These are phyloP conservation scores for Regulus satrapa DNA, from an alignment of 2,113 vertebrate genomes.

Conservation along the genomic window DNA sequence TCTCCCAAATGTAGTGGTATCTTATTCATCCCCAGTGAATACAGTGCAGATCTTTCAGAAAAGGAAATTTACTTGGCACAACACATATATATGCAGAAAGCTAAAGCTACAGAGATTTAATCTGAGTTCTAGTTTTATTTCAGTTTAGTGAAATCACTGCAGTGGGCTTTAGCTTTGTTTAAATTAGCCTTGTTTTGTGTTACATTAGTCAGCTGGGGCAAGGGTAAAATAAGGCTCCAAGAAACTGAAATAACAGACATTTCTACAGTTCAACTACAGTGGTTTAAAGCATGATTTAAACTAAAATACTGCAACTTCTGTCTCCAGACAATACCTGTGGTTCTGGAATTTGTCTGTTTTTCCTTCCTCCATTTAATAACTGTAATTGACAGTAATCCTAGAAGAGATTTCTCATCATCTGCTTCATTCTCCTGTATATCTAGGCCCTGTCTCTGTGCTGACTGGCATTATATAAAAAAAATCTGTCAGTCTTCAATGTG, in stretches of 20 bases:
- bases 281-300: slow-evolving; percentile 21
- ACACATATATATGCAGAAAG: neutral
- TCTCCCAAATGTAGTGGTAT: neutral
- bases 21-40: neutral
- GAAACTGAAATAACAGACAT: neutral
- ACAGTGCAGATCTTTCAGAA: neutral
- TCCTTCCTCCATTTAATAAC: neutral
- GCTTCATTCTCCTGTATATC: neutral
- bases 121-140: slow-evolving; percentile 20
- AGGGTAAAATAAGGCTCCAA: neutral
- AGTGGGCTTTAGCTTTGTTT: neutral
- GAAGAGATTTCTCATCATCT: slow-evolving; percentile 23
- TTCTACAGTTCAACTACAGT: neutral
- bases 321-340: neutral
- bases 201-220: neutral
- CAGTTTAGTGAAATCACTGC: slow-evolving; percentile 1
- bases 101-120: neutral
- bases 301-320: neutral
- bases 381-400: slow-evolving; percentile 13
- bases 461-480: slow-evolving; percentile 8
- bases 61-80: neutral
- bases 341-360: neutral
- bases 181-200: slow-evolving; percentile 16
- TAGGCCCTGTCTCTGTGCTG: neutral
- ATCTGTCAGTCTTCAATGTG: neutral